Base-by-base conservation (phyloP, 1,140 invertebrate genomes). In the Trachymyrmex septentrionalis region DNA sequence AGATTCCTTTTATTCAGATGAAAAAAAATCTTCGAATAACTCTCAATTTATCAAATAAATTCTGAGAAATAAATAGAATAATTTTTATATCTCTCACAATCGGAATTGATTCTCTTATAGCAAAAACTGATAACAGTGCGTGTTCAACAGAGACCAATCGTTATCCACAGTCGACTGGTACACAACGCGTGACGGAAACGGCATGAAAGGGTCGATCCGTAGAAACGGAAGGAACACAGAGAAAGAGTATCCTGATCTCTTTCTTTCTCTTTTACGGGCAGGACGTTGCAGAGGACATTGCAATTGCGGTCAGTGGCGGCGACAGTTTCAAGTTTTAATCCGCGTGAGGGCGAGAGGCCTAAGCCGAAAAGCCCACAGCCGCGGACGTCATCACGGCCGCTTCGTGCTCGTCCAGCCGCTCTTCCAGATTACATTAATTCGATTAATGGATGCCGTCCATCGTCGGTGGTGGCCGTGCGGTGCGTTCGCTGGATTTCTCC, bases 391-490 rank as follows among this genome's bases (percentile, higher is more conserved):
- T 90, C 89, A 90, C 89, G 89, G 73, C 14, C 77, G 88, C 76
- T 84, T 90, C 89, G 89, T 90, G 89, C 88, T 78, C 81, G 71
- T 50, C 76, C 77, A 57, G 71, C 76, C 57, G 34, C 44, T 88
- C 89, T 34, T 90, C 57, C 81, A 90, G 89, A 90, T 90, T 90
- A 90, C 34, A 90, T 90, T 90, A 90, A 90, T 90, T 90, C 89
- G 86, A 90, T 90, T 82, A 90, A 90, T 87, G 88, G 87, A 90
- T 90, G 89, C 89, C 75, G 81, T 34, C 75, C 90, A 90, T 91
- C 91, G 92, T 89, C 89, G 77, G 66, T 88, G 87, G 84, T 57
- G 86, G 85, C 87, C 53, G 73, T 10, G 16, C 50, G 16, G 67
- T 48, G 48, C 76, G 30, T 77, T 27, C 75, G 38, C 72, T 77